Conservation (phyloP, 2,888 invertebrate genomes). For the Sinotaia quadrata region DNA sequence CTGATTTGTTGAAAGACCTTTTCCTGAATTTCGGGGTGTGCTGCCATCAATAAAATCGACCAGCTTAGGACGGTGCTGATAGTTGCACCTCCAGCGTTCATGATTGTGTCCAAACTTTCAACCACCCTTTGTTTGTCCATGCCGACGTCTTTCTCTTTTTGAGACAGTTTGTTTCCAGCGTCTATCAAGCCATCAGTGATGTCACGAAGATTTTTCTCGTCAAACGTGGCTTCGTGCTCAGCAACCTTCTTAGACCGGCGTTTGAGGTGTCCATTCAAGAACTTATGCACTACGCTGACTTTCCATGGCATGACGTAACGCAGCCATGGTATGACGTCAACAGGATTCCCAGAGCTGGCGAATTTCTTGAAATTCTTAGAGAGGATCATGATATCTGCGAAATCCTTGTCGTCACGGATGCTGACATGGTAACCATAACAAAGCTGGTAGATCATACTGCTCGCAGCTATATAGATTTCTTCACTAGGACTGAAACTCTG, state of each 20-base stretch:
- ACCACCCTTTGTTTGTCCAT: not conserved
- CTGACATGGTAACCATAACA: slow-evolving; percentile 34
- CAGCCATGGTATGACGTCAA: slow-evolving; percentile 48
- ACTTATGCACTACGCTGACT: slow-evolving; percentile 14
- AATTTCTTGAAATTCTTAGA: slow-evolving; percentile 33
- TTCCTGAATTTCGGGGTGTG: slow-evolving; percentile 42
- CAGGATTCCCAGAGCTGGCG: slow-evolving; percentile 39
- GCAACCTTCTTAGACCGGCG: slow-evolving; percentile 12
- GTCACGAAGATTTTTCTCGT: slow-evolving; percentile 40
- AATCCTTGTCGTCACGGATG: slow-evolving; percentile 30
- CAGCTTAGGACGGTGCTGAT: slow-evolving; percentile 43
- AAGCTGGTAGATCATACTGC: slow-evolving; percentile 40
- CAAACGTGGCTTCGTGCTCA: slow-evolving; percentile 39
- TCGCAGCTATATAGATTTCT: slow-evolving; percentile 15
- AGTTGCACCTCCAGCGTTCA: slow-evolving; percentile 54
- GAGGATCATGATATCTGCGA: slow-evolving; percentile 15
- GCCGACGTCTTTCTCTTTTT: not conserved
- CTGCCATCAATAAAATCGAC: slow-evolving; percentile 42
- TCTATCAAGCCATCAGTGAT: slow-evolving; percentile 49
- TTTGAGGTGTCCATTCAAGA: slow-evolving; percentile 6
- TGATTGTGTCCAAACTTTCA: slow-evolving; percentile 35
- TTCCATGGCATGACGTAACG: slow-evolving; percentile 36
- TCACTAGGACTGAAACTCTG: slow-evolving; percentile 23
- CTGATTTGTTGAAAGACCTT: slow-evolving; percentile 52
- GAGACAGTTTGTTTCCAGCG: not conserved